A percentile compares a stretch with the other conserved stretches of the same genome.
These are phyloP conservation scores for Apis mellifera DNA, from an alignment of 1,140 invertebrate species.

Conservation along the genomic window Amel_HAv3.1 CM009937.2:11631001-11631500, in stretches of 20 bases:
- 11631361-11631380: not conserved
- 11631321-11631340: not conserved
- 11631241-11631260: constrained; percentile 44
- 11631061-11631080: constrained; percentile 59
- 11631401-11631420: no score
- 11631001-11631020: no score
- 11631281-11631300: not conserved
- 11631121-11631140: constrained; percentile 54
- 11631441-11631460: not conserved
- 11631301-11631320: not conserved
- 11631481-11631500: no score
- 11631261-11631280: constrained; percentile 33
- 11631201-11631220: constrained; percentile 46
- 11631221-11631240: constrained; percentile 51
- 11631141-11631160: constrained; percentile 63
- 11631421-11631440: no score
- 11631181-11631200: not conserved
- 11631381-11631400: no score
- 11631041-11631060: constrained; percentile 1
- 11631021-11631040: not conserved
- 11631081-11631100: constrained; percentile 26
- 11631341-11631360: not conserved
- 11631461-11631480: not conserved
- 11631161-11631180: constrained; percentile 35
- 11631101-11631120: not conserved